A percentile compares a stretch with the other conserved stretches of the same genome.
Conservation (phyloP, 2,797 vertebrate species). For the Urocyon cinereoargenteus region DNA sequence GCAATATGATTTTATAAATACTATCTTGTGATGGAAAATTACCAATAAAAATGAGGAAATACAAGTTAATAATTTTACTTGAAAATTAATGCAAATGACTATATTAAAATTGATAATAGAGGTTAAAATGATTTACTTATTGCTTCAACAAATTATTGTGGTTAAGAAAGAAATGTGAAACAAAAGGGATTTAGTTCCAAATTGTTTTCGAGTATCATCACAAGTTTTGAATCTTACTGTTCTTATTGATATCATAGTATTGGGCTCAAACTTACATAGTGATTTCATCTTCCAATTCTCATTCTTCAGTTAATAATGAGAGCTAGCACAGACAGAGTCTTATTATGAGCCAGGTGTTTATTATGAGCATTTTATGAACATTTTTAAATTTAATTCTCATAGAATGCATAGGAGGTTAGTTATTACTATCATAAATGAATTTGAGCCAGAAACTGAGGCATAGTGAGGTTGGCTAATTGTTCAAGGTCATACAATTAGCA, state of each 20-base stretch:
- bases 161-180: slow-evolving; percentile 21
- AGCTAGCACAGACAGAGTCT: background rate
- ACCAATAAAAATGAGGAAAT: slow-evolving; percentile 5
- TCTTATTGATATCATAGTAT: slow-evolving; percentile 11
- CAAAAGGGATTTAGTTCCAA: background rate
- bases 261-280: background rate
- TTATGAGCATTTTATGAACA: background rate
- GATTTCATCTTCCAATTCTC: background rate
- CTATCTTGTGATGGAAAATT: background rate
- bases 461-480: background rate
- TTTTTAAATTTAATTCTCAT: background rate
- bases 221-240: background rate
- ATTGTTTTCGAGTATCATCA: background rate
- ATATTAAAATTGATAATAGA: background rate
- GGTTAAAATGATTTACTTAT: background rate
- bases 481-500: background rate
- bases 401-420: background rate
- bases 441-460: background rate
- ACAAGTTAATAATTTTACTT: background rate
- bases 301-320: background rate
- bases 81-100: background rate
- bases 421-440: background rate
- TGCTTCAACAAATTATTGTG: background rate
- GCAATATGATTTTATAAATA: background rate
- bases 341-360: background rate